phyloP scores from a whole-genome alignment of 1,140 invertebrate genomes.

The Wiebesia pumilae region DNA sequence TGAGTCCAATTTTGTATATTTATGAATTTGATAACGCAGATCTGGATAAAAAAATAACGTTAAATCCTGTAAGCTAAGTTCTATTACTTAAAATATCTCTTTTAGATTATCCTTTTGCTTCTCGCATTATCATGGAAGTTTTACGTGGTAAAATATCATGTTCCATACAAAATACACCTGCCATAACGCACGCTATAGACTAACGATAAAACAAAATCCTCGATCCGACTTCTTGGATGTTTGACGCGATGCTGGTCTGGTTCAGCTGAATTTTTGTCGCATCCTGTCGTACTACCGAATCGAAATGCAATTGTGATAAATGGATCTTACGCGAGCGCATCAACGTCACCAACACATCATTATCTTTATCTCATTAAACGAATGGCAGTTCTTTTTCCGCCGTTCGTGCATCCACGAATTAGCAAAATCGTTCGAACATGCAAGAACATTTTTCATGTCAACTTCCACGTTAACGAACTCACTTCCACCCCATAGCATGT shows the following conservation, averaged over 20 bases:
- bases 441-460: conserved; percentile 49
- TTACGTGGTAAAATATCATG: background rate
- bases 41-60: too few species aligned
- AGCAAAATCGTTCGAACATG: conserved; percentile 33
- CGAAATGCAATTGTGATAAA: conserved; percentile 64
- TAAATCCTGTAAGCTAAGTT: too few species aligned
- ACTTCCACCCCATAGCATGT: background rate
- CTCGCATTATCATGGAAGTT: background rate
- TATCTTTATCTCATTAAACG: conserved; percentile 52
- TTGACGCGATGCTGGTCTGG: background rate
- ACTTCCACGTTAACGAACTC: conserved; percentile 36
- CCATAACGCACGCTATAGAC: background rate
- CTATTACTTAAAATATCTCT: too few species aligned
- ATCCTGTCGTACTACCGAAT: conserved; percentile 52
- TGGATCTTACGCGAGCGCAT: conserved; percentile 49
- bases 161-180: background rate
- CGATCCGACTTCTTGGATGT: background rate
- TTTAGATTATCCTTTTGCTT: background rate
- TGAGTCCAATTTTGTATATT: background rate
- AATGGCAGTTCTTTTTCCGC: conserved; percentile 19
- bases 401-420: conserved; percentile 19
- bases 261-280: background rate
- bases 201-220: conserved; percentile 4
- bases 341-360: conserved; percentile 44
- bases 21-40: too few species aligned